A percentile compares a stretch with the other conserved stretches of the same genome.
Evolutionary conservation across 2,113 vertebrate species (phyloP).

Genomic region (Pelvicachromis taeniatus): DNA sequence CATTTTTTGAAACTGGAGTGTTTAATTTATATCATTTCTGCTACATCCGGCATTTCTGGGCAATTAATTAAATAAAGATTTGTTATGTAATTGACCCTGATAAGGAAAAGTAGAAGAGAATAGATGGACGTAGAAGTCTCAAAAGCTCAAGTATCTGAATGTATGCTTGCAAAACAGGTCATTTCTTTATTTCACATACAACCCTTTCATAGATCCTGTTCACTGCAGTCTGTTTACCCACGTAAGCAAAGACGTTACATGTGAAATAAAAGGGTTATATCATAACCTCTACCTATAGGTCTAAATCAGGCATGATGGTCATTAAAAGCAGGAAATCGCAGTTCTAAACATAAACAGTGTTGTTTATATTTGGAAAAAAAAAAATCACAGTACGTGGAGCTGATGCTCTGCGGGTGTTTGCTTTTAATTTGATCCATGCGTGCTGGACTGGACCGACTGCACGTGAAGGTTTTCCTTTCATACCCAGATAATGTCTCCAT

Average conservation of each 20-base stretch:
- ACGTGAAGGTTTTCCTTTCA: not conserved
- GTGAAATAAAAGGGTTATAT: not conserved
- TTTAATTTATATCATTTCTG: too few species aligned
- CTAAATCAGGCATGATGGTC: not conserved
- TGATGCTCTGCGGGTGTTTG: not conserved
- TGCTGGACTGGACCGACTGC: not conserved
- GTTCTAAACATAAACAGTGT: not conserved
- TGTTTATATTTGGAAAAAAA: not conserved
- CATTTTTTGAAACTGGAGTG: too few species aligned
- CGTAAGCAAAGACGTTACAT: not conserved
- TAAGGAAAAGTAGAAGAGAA: too few species aligned
- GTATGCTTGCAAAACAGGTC: not conserved
- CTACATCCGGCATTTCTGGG: too few species aligned
- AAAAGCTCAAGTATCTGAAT: not conserved
- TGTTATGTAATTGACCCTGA: too few species aligned
- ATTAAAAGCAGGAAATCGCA: not conserved
- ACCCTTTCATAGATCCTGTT: not conserved
- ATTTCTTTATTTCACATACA: not conserved
- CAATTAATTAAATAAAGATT: too few species aligned
- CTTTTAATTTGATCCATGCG: not conserved
- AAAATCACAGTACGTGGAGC: fast-evolving
- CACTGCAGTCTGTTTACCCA: not conserved
- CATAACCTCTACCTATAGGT: not conserved
- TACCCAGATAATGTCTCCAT: not conserved
- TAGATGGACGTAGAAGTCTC: too few species aligned